Evolutionary conservation across 2,888 invertebrate species (phyloP), one percentile per base, ranked within the genome.

Genomic region (Drosophila mimica): DNA sequence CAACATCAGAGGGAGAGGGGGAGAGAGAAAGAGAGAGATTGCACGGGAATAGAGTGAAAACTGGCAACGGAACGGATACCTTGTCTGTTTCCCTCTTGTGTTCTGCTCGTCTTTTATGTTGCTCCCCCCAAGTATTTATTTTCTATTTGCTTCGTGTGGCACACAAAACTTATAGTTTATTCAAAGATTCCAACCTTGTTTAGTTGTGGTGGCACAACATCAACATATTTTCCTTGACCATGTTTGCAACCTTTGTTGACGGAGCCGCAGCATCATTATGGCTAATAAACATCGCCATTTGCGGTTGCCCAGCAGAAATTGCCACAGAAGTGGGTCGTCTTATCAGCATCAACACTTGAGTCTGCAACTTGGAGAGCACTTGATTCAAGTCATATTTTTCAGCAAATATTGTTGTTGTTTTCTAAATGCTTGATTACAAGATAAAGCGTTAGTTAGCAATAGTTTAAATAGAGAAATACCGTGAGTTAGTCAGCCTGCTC

Each of bases 281-380:
- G 89, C 89, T 89, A 86, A 86, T 86, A 89, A 86, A 89, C 89
- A 86, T 81, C 84, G 83, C 79, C 83, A 86, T 86, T 86, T 86
- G 84, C 85, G 88, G 84, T 80, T 77, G 79, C 63, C 76, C 74
- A 58, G 49, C 70, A 74, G 54, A 69, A 79, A 76, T 81, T 69
- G 73, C 78, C 64, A 48, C 63, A 53, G 36, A 79, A 72, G 73
- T 78, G 81, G 73, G 52, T 34, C 81, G 46, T 31, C 81, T 46
- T 53, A 49, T 72, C 58, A 66, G 52, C 63, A 51, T 53, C 51
- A 61, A 48, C 54, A 68, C 38, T 57, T 49, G 40, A 48, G 36
- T 15, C 31, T 57, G 36, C 31, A 38, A 20, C 28, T 62, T 34
- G 25, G 52, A 48, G 56, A 57, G 43, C 59, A 11, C 38, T n/a